Percentiles rank a stretch among this genome's conserved stretches.
These are phyloP conservation scores for Fragum whitleyi DNA, from an alignment of 2,888 invertebrate species.

Conservation along the genomic window DNA sequence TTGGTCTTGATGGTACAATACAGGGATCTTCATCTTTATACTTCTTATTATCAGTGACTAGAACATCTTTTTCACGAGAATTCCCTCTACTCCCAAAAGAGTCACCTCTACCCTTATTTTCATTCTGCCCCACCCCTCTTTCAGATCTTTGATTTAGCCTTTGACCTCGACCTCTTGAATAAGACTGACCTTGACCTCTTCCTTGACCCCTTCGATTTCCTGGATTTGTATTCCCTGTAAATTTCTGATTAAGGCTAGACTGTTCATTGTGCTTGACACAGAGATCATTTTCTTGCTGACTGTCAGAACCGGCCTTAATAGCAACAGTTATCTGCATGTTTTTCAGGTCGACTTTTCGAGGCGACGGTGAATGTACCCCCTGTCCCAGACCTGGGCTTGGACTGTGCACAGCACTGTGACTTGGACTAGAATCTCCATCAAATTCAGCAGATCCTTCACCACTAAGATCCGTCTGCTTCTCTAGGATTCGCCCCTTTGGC, in stretches of 20 bases:
- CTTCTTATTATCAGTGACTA: conserved; percentile 1
- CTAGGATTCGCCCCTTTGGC: conserved; percentile 73
- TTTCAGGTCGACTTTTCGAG: conserved; percentile 64
- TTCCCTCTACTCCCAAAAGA: background rate
- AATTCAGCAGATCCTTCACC: conserved; percentile 49
- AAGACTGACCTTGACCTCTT: conserved; percentile 46
- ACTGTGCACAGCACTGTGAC: conserved; percentile 39
- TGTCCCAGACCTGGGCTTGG: conserved; percentile 43
- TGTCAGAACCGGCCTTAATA: conserved; percentile 18
- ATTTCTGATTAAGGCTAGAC: background rate
- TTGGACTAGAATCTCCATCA: conserved; percentile 51
- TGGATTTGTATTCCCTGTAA: background rate
- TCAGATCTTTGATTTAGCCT: conserved; percentile 54
- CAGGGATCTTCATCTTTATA: conserved; percentile 49
- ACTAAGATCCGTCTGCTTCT: conserved; percentile 62
- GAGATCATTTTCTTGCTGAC: background rate
- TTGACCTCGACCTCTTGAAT: conserved; percentile 59
- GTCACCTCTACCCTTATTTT: background rate
- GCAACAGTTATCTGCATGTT: conserved; percentile 76
- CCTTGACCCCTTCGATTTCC: conserved; percentile 17
- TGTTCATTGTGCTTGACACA: background rate
- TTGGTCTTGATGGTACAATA: conserved; percentile 63
- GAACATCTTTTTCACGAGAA: conserved; percentile 19
- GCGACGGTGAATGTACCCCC: conserved; percentile 41
- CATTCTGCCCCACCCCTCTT: conserved; percentile 33